Conservation (phyloP, 2,797 vertebrate species). For the Synaphobranchus kaupii region DNA sequence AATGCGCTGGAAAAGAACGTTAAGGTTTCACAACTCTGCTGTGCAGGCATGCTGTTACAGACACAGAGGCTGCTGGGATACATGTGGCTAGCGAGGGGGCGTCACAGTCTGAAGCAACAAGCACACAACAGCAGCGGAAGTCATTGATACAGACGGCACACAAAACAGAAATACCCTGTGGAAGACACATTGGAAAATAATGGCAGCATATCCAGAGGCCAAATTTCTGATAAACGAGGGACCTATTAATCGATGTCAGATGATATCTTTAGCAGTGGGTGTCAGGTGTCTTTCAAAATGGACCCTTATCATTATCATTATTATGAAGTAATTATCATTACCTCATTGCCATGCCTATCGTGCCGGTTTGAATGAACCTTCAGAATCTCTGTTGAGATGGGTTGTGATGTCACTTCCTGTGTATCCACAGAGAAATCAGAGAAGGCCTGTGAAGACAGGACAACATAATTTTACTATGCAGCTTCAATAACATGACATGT, state of each 20-base stretch:
- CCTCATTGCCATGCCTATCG: background rate
- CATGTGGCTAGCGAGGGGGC: background rate
- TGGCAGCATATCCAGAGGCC: background rate
- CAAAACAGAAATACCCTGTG: constrained; percentile 2
- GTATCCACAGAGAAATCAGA: background rate
- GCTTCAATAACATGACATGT: background rate
- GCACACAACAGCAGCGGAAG: constrained; percentile 3
- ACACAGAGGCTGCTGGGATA: constrained; percentile 7
- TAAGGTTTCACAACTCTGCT: background rate
- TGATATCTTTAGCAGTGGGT: no score
- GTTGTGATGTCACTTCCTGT: background rate
- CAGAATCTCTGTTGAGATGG: background rate
- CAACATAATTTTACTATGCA: background rate
- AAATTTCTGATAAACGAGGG: background rate
- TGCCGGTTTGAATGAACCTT: background rate
- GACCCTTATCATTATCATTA: background rate
- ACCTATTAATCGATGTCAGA: background rate
- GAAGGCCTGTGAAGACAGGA: background rate
- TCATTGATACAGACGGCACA: background rate
- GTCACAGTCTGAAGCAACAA: background rate
- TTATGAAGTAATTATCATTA: no score
- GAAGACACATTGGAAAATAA: background rate
- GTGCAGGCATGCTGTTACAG: background rate
- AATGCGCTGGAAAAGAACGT: constrained; percentile 20
- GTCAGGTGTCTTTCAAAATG: no score